A percentile compares a stretch with the other conserved stretches of the same genome.
Evolutionary conservation across 2,888 invertebrate species (phyloP).

Genomic region (Cylindroiulus punctatus): DNA sequence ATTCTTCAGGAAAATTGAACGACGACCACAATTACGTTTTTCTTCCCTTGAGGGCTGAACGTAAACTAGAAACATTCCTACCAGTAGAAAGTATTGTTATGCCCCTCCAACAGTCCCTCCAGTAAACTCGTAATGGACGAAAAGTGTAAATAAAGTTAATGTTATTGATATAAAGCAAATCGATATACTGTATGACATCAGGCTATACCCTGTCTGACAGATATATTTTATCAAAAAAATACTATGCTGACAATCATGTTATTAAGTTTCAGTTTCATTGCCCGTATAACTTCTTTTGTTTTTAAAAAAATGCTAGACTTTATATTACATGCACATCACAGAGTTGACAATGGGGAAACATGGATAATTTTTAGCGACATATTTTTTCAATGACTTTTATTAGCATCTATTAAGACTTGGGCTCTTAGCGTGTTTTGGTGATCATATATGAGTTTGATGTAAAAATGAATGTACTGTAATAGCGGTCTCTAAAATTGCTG

Average conservation of each 20-base stretch:
- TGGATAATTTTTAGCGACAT: too few relatives aligned
- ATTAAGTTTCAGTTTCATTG: neutral
- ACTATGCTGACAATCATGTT: neutral
- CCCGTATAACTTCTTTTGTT: too few relatives aligned
- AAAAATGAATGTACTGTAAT: too few relatives aligned
- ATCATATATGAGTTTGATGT: too few relatives aligned
- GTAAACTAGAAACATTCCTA: neutral
- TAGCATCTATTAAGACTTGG: too few relatives aligned
- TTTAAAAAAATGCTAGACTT: too few relatives aligned
- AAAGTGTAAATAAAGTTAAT: neutral
- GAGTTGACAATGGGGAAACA: too few relatives aligned
- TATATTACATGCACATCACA: too few relatives aligned
- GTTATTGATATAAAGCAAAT: neutral
- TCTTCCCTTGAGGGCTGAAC: neutral
- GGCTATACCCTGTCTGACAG: neutral
- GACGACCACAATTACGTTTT: neutral
- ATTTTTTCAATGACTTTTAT: too few relatives aligned
- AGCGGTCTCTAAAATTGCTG: too few relatives aligned
- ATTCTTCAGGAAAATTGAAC: slow-evolving; percentile 35
- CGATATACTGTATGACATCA: neutral
- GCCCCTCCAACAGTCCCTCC: neutral
- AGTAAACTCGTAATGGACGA: neutral
- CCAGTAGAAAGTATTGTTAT: neutral
- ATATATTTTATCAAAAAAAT: neutral
- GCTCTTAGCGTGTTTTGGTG: too few relatives aligned